These are phyloP conservation scores for Pituophis catenifer DNA, from an alignment of 2,113 vertebrate genomes.

Conservation along the genomic window DNA sequence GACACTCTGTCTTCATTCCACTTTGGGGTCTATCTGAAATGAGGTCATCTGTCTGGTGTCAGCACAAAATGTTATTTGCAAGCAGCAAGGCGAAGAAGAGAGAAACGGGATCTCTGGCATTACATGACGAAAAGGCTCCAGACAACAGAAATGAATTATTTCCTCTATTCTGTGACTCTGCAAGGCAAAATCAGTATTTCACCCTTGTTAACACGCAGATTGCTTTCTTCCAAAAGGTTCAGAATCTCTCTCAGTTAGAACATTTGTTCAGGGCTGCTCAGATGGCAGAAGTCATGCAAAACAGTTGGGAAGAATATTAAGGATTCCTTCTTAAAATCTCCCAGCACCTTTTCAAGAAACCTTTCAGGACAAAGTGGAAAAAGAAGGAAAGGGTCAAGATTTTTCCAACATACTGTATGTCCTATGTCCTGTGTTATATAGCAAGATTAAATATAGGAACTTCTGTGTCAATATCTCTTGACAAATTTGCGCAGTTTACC, in stretches of 20 bases:
- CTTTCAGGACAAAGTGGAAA: neutral
- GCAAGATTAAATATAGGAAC: neutral
- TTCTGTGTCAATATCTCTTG: neutral
- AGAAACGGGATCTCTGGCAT: fast-evolving
- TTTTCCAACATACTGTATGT: neutral
- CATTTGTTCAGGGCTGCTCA: neutral
- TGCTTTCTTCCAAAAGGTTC: neutral
- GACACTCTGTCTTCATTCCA: neutral
- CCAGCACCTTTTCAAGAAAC: neutral
- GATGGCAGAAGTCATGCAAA: neutral
- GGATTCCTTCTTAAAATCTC: neutral
- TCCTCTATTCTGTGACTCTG: neutral
- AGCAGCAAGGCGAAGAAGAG: neutral
- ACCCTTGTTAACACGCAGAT: constrained; percentile 10
- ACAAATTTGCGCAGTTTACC: neutral
- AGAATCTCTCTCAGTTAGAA: neutral
- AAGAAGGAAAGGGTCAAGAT: neutral
- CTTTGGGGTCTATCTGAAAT: neutral
- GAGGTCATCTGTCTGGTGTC: neutral
- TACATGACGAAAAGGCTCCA: neutral
- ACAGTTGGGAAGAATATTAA: neutral
- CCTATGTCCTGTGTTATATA: neutral
- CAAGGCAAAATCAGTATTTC: neutral
- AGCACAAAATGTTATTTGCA: constrained; percentile 4
- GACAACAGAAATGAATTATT: constrained; percentile 18